A percentile compares a stretch with the other conserved stretches of the same genome.
These are phyloP conservation scores for Caenorhabditis sp. DNA, from an alignment of 2,888 invertebrate species.

Conservation along the genomic window DNA sequence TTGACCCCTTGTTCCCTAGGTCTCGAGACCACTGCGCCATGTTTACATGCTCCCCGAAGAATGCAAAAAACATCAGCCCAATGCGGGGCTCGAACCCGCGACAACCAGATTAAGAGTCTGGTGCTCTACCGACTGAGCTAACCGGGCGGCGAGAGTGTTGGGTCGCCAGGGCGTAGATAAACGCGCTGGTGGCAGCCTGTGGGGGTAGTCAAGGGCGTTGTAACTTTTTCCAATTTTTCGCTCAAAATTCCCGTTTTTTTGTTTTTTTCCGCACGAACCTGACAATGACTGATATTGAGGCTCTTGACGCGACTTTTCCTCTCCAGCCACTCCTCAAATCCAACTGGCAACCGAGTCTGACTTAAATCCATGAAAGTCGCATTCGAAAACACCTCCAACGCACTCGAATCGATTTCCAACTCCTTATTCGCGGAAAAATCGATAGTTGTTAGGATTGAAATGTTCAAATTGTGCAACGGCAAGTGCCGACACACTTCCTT, in stretches of 20 bases:
- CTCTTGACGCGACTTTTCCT: constrained; percentile 59
- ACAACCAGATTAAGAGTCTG: constrained; percentile 82
- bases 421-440: constrained; percentile 72
- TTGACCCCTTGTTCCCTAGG: too few species aligned
- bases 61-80: constrained; percentile 69
- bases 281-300: constrained; percentile 72
- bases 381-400: constrained; percentile 66
- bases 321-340: constrained; percentile 68
- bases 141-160: constrained; percentile 70
- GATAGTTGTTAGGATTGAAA: constrained; percentile 67
- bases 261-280: background rate
- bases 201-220: too few species aligned
- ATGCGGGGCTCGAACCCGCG: constrained; percentile 82
- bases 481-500: constrained; percentile 52
- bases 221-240: too few species aligned
- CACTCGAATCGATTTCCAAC: constrained; percentile 66
- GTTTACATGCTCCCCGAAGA: background rate
- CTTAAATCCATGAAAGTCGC: constrained; percentile 66
- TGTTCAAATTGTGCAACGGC: constrained; percentile 50
- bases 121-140: constrained; percentile 83
- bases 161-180: background rate
- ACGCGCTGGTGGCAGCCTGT: background rate
- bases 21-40: too few species aligned
- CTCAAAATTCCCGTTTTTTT: too few species aligned
- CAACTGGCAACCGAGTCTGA: constrained; percentile 55